Base-by-base conservation (phyloP, 2,113 vertebrate genomes). In the Oplegnathus fasciatus region DNA sequence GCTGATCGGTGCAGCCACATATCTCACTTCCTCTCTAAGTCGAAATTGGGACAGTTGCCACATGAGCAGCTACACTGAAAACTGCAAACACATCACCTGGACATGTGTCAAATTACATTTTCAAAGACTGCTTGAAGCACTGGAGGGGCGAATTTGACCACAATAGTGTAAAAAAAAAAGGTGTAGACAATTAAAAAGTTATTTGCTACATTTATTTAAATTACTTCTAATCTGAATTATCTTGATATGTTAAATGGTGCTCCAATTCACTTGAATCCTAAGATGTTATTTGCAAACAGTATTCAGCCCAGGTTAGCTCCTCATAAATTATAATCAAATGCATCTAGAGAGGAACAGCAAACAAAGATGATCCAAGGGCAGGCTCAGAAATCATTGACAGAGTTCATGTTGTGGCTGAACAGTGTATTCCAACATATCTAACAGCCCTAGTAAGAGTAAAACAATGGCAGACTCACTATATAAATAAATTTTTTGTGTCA, bases 361-460 rank as follows among this genome's bases (percentile, higher is more conserved):
- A 90, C 83, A 89, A 54, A 89, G 81, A 90, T 84, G 77, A 88
- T 80, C 80, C 86, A 92, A 93, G 86, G 88, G 55, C 87, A 90
- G 57, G 10, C 71, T 78, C n/a, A 87, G 71, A 72, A 93, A 94
- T 94, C 82, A 94, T 93, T 93, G 85, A 94, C 91, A 91, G 89
- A 85, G 91, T 90, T 89, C 87, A 85, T 72, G 72, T 86, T 87
- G 71, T 89, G 81, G 65, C 75, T 86, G 37, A 71, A 77, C 26
- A 62, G 62, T 58, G 32, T 82, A 52, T 44, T 76, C 58, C 57
- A 78, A 72, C 75, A 82, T 44, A 44, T 69, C 48, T 50, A 60
- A 46, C 20, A 77, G 81, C 37, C 61, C 48, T n/a, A 28, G 24
- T 77, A n/a, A 57, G 37, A 52, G 50, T 5, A 42, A 75, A 85